These are phyloP conservation scores for Parnassius glacialis DNA, from an alignment of 2,888 invertebrate species.

Conservation along the genomic window DNA sequence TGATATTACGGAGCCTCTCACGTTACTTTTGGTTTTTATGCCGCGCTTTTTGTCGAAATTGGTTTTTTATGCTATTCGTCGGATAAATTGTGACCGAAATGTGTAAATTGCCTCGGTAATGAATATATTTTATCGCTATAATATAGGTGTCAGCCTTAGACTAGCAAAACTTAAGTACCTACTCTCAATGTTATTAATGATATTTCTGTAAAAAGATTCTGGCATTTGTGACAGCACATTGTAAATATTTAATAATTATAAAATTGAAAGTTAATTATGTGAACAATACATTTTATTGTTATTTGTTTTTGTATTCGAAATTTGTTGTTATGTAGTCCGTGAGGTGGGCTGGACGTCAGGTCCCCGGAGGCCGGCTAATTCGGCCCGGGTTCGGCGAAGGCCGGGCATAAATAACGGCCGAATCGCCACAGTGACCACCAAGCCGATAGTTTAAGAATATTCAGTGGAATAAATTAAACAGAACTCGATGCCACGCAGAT, in stretches of 20 bases:
- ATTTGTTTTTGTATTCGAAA: slow-evolving; percentile 14
- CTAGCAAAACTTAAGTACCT: no score
- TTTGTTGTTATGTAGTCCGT: slow-evolving; percentile 16
- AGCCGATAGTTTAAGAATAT: slow-evolving; percentile 81
- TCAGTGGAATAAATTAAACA: slow-evolving; percentile 78
- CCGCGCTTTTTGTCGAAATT: slow-evolving; percentile 53
- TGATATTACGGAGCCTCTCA: slow-evolving; percentile 71
- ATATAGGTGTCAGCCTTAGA: background rate
- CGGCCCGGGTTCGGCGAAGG: slow-evolving; percentile 35
- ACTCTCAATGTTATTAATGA: no score
- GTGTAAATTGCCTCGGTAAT: slow-evolving; percentile 67
- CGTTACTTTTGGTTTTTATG: slow-evolving; percentile 66
- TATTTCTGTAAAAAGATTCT: no score
- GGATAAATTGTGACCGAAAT: slow-evolving; percentile 70
- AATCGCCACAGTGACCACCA: slow-evolving; percentile 69
- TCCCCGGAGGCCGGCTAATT: slow-evolving; percentile 39
- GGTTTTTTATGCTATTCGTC: slow-evolving; percentile 64
- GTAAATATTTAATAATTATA: no score
- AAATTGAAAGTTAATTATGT: no score
- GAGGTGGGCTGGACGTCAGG: slow-evolving; percentile 20
- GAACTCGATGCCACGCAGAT: slow-evolving; percentile 69
- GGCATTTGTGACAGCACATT: no score
- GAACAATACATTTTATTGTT: slow-evolving; percentile 18
- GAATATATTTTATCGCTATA: slow-evolving; percentile 40
- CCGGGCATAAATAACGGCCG: slow-evolving; percentile 66